Evolutionary conservation across 2,888 invertebrate genomes (phyloP).

Genomic region (Ophion costatus): DNA sequence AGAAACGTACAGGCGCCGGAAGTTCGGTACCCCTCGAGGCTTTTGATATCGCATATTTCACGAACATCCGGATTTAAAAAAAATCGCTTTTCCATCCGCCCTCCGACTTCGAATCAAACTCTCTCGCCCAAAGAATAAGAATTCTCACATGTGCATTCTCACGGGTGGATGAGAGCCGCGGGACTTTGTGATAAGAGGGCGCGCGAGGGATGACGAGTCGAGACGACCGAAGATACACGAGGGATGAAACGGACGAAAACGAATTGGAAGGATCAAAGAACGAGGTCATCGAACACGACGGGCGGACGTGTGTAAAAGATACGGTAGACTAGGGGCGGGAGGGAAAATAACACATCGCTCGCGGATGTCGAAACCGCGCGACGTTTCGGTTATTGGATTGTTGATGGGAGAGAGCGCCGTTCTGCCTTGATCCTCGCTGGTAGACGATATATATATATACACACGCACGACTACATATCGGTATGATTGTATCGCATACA

Average conservation of each 20-base stretch:
- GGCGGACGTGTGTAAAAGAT: not conserved
- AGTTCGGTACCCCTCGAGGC: no score
- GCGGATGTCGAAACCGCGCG: conserved; percentile 44
- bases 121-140: no score
- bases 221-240: not conserved
- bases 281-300: conserved; percentile 31
- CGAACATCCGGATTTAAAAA: no score
- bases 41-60: no score
- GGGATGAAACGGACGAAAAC: conserved; percentile 24
- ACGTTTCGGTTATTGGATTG: conserved; percentile 65
- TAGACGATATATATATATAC: not conserved
- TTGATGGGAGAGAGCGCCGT: conserved; percentile 52
- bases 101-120: no score
- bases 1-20: no score
- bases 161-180: no score
- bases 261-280: conserved; percentile 59
- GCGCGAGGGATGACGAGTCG: not conserved
- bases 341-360: not conserved
- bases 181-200: no score
- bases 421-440: conserved; percentile 29
- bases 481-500: no score
- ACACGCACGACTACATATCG: not conserved
- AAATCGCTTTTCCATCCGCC: no score
- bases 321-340: not conserved
- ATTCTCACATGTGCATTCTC: no score